Evolutionary conservation across 2,888 invertebrate species (phyloP).

Genomic region (Poecilobothrus nobilitatus): DNA sequence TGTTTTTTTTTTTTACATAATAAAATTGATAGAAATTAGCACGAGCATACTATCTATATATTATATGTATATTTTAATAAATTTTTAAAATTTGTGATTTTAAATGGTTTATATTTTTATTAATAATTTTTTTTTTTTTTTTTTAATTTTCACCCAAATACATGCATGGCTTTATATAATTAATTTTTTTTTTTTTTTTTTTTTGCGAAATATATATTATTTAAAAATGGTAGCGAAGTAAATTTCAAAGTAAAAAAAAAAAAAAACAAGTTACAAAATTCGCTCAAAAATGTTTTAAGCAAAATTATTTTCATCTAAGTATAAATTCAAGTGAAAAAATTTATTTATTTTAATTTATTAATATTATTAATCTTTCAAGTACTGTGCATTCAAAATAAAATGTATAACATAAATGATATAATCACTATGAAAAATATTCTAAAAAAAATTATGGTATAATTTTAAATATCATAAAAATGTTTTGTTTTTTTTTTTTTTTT

Average conservation of each 20-base stretch:
- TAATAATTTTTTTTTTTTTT: constrained; percentile 14
- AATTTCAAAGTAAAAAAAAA: background rate
- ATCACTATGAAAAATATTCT: too few species aligned
- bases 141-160: constrained; percentile 9
- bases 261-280: background rate
- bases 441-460: too few species aligned
- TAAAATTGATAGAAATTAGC: too few species aligned
- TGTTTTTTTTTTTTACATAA: too few species aligned
- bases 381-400: background rate
- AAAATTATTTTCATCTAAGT: background rate
- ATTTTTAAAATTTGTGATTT: too few species aligned
- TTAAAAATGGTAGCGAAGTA: background rate
- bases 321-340: background rate
- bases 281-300: background rate
- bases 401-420: too few species aligned
- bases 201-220: background rate
- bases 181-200: too few species aligned
- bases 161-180: background rate
- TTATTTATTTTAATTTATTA: background rate
- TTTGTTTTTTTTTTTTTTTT: too few species aligned
- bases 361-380: constrained; percentile 5
- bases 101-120: background rate
- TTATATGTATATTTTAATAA: too few species aligned
- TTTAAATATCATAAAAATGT: too few species aligned
- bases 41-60: too few species aligned